Evolutionary conservation across 2,888 invertebrate genomes (phyloP).

Genomic region (Acronicta alni): DNA sequence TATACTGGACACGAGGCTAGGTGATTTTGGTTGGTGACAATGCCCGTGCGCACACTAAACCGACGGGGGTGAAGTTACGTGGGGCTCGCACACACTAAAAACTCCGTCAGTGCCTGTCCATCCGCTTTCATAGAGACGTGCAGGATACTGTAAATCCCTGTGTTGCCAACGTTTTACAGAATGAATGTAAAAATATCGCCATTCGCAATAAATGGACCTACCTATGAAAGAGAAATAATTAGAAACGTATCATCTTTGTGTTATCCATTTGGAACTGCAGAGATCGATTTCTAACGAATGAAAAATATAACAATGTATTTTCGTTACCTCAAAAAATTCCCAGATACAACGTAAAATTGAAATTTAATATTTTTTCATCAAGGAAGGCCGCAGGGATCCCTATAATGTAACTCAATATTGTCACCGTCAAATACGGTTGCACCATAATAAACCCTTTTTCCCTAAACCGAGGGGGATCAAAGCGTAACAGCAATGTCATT

Average conservation of each 20-base stretch:
- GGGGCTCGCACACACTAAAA: too few species aligned
- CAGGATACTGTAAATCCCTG: too few species aligned
- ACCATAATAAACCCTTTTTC: constrained; percentile 22
- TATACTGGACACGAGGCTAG: too few species aligned
- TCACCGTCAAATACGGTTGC: constrained; percentile 17
- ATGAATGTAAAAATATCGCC: too few species aligned
- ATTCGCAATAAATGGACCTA: too few species aligned
- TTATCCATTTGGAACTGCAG: background rate
- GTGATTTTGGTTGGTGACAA: too few species aligned
- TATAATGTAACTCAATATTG: constrained; percentile 20
- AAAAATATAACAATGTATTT: background rate
- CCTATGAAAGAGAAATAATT: too few species aligned
- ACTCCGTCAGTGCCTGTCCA: too few species aligned
- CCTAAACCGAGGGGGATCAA: constrained; percentile 13
- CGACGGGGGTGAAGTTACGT: too few species aligned
- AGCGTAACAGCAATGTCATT: constrained; percentile 10
- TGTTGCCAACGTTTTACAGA: too few species aligned
- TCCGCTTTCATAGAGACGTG: too few species aligned
- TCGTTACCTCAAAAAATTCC: background rate
- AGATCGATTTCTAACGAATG: background rate
- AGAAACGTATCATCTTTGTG: background rate
- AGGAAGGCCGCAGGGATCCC: background rate
- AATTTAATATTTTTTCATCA: constrained; percentile 16
- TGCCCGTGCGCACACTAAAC: too few species aligned
- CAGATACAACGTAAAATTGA: background rate